A percentile compares a stretch with the other conserved stretches of the same genome.
These are phyloP conservation scores for Eupithecia dodoneata DNA, from an alignment of 2,888 invertebrate genomes.

Conservation along the genomic window DNA sequence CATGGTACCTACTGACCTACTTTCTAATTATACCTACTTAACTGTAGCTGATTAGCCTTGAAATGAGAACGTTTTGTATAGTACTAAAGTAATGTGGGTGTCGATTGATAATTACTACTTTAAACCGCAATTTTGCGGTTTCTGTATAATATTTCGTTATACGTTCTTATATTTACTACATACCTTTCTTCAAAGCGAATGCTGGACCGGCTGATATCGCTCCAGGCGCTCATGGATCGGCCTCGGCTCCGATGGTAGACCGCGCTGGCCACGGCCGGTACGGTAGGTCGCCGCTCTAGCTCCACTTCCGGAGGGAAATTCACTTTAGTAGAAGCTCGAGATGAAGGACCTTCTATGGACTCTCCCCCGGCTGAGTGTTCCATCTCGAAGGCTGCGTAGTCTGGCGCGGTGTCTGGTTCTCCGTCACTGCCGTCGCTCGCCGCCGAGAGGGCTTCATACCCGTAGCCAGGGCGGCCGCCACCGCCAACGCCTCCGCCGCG, in stretches of 20 bases:
- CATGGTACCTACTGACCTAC: constrained; percentile 46
- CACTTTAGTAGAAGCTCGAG: constrained; percentile 84
- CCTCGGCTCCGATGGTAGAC: constrained; percentile 84
- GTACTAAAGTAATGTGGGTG: neutral
- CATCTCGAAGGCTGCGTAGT: constrained; percentile 78
- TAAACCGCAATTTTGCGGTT: neutral
- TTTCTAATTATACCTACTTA: constrained; percentile 4
- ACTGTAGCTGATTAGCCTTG: constrained; percentile 6
- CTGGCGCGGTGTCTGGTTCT: constrained; percentile 73
- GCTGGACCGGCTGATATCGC: constrained; percentile 93
- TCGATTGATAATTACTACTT: neutral
- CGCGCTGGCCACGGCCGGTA: constrained; percentile 73
- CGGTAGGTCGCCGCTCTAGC: constrained; percentile 77
- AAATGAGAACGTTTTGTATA: constrained; percentile 8
- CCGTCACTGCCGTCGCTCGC: constrained; percentile 79
- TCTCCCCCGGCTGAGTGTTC: constrained; percentile 75
- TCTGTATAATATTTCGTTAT: neutral
- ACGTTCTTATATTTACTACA: constrained; percentile 45
- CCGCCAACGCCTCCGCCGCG: constrained; percentile 65
- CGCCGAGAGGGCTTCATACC: constrained; percentile 79
- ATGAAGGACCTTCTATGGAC: constrained; percentile 74
- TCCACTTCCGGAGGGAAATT: constrained; percentile 86
- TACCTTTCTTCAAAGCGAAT: constrained; percentile 92
- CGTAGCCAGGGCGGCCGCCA: constrained; percentile 79
- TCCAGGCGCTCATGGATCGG: constrained; percentile 94